A percentile compares a stretch with the other conserved stretches of the same genome.
Conservation (phyloP, 2,797 vertebrate genomes). For the Enteromius paludinosus region DNA sequence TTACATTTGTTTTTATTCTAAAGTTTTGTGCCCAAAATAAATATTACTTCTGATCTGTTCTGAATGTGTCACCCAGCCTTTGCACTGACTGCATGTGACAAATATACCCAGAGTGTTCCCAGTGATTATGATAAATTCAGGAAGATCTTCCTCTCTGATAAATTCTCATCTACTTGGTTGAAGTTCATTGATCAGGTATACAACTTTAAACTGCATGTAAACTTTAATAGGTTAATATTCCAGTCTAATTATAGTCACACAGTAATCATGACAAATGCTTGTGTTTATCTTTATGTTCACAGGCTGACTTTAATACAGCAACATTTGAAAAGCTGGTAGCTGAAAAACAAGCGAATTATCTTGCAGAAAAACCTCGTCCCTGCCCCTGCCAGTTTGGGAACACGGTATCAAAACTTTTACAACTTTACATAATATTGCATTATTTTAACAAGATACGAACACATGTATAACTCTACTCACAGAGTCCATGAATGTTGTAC, state of each 20-base stretch:
- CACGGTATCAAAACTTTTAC: neutral
- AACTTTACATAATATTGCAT: neutral
- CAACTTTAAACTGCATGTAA: neutral
- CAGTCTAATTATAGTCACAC: neutral
- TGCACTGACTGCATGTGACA: neutral
- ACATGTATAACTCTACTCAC: too few species aligned
- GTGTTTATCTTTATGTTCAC: neutral
- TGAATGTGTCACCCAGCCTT: neutral
- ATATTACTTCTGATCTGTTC: neutral
- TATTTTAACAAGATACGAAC: neutral
- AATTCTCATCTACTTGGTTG: neutral
- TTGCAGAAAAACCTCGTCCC: rapidly evolving
- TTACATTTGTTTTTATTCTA: neutral
- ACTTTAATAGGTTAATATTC: neutral
- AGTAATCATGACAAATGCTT: neutral
- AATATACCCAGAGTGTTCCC: rapidly evolving
- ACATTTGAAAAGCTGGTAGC: rapidly evolving
- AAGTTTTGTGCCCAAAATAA: neutral
- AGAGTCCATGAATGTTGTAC: neutral
- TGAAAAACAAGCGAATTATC: rapidly evolving
- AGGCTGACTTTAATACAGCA: neutral
- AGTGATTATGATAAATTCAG: rapidly evolving
- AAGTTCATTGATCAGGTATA: rapidly evolving
- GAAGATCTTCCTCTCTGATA: neutral
- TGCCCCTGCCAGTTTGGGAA: neutral